Evolutionary conservation across 2,113 vertebrate species (phyloP), one percentile per base, ranked within the genome.

Genomic region (Percopsis transmontana): DNA sequence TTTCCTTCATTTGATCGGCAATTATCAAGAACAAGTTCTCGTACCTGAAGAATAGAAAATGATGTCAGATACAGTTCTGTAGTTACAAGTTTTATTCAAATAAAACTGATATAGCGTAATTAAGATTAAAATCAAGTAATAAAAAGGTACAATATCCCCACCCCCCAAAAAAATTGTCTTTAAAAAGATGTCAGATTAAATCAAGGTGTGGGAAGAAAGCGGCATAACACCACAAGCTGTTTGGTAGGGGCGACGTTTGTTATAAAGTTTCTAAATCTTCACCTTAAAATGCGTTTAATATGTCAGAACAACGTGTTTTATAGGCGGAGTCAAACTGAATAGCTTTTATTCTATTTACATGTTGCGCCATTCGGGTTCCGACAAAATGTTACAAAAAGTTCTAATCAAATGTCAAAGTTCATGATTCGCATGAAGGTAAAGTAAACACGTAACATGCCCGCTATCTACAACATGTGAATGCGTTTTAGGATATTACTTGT

Each of bases 21-120:
- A 81, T 96, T 96, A 85, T 97, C 95, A 52, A 97, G 92, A 78
- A 96, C 94, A 55, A 97, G 93, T 88, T 96, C 95, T 89, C 90
- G 92, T 87, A 96, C 94, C 95, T 97, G 63, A 39, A 84, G 72
- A 40, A 58, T 1, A 58, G n/a, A n/a, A n/a, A 51, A 51, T 18
- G 18, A 19, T 10, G 2, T n/a, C 47, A 50, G 27, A 33, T 33
- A 33, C 27, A 33, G 27, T 6, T 33, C 27, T 33, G 27, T 33
- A 33, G 5, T 33, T 33, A 33, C 27, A 33, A 7, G 5, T 33
- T 33, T 33, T 7, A 33, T 33, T 33, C 27, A 33, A 33, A 33
- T 33, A 33, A 1, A 33, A 33, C 5, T 6, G 27, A 7, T 33
- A 33, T n/a, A 33, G 27, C 8, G 5, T 33, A 33, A 33, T 7